Conservation (phyloP, 2,113 vertebrate genomes). For the Coptodon rendalli region DNA sequence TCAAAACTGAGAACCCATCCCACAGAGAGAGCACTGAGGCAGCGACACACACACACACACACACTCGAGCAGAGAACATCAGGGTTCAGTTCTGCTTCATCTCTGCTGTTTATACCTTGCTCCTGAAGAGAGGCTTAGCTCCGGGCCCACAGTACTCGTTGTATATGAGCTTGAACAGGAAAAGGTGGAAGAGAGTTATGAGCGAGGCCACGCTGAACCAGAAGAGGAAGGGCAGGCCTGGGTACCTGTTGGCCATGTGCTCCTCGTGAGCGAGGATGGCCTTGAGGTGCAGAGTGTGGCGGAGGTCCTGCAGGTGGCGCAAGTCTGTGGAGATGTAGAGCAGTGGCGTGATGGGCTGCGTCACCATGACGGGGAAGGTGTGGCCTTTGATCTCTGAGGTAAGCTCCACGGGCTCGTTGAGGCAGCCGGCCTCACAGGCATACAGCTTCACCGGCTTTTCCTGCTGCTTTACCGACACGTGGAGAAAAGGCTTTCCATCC, state of each 20-base stretch:
- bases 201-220: conserved; percentile 99
- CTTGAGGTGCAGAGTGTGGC: conserved; percentile 94
- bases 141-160: conserved; percentile 97
- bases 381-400: conserved; percentile 84
- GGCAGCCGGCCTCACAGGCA: conserved; percentile 91
- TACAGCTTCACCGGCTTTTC: conserved; percentile 86
- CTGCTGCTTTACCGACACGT: conserved; percentile 85
- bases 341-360: conserved; percentile 90
- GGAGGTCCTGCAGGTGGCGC: conserved; percentile 89
- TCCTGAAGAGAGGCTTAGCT: conserved; percentile 96
- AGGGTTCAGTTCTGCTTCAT: background rate
- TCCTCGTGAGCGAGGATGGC: conserved; percentile 94
- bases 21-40: background rate
- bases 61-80: background rate
- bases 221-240: conserved; percentile 93
- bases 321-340: conserved; percentile 94
- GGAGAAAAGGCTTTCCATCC: conserved; percentile 88
- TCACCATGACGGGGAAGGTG: conserved; percentile 91
- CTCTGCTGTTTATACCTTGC: conserved; percentile 82
- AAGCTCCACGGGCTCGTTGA: conserved; percentile 92
- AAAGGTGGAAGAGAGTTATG: conserved; percentile 95
- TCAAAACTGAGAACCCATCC: conserved; percentile 4
- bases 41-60: background rate
- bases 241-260: conserved; percentile 97
- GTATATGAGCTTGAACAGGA: conserved; percentile 99